Conservation (phyloP, 2,797 vertebrate genomes). For the Bovichtus diacanthus region DNA sequence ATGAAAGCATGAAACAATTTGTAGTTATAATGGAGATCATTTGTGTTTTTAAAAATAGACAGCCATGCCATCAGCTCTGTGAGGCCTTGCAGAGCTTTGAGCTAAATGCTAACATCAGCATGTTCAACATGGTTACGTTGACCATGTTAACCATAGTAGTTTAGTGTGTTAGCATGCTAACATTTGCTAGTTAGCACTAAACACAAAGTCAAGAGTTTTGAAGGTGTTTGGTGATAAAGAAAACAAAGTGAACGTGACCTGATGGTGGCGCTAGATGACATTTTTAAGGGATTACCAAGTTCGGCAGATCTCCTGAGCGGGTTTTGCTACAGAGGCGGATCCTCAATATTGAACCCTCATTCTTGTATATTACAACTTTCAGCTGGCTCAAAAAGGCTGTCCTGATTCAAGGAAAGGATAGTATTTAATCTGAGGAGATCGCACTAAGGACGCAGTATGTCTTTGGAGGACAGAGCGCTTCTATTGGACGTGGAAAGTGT, state of each 20-base stretch:
- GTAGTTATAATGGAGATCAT: background rate
- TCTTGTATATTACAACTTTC: background rate
- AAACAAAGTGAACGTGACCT: background rate
- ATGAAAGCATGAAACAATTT: constrained; percentile 10
- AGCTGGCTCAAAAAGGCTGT: background rate
- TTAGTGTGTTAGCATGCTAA: background rate
- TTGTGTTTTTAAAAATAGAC: background rate
- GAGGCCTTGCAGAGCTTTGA: background rate
- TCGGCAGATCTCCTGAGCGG: too few species aligned
- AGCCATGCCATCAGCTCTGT: background rate
- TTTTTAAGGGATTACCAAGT: too few species aligned
- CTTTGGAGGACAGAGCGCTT: constrained; percentile 7
- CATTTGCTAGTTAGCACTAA: background rate
- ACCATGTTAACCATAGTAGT: too few species aligned
- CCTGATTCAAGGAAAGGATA: background rate
- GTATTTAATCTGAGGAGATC: constrained; percentile 21
- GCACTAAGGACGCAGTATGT: constrained; percentile 10
- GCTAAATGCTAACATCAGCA: background rate
- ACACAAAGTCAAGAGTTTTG: background rate
- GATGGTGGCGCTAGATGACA: too few species aligned
- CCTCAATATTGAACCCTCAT: background rate
- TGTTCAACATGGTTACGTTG: too few species aligned
- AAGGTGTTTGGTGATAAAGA: background rate
- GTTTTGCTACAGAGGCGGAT: background rate
- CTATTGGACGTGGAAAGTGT: constrained; percentile 16